These are phyloP conservation scores for Apostichopus japonicus DNA, from an alignment of 35 echinoderm and acorn worm genomes.

Conservation along the genomic window DNA sequence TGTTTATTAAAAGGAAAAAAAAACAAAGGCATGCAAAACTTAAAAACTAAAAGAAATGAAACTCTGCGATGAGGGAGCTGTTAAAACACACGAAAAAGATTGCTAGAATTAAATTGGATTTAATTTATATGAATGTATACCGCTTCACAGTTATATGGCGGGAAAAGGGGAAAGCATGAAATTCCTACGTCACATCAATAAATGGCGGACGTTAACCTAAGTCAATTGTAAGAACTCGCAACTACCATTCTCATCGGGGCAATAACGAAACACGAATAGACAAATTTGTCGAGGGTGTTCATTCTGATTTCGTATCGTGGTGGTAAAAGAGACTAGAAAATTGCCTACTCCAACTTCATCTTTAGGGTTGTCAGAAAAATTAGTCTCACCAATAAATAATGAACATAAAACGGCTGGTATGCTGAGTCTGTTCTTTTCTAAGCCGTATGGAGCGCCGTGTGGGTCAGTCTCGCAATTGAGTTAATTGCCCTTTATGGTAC, in stretches of 20 bases:
- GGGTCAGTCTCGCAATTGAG: slow-evolving; percentile 44
- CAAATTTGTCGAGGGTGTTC: slow-evolving; percentile 51
- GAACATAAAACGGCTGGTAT: slow-evolving; percentile 57
- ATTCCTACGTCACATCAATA: not conserved
- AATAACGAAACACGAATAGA: slow-evolving; percentile 38
- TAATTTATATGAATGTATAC: not conserved
- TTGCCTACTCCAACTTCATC: slow-evolving; percentile 39
- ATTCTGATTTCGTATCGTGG: slow-evolving; percentile 5
- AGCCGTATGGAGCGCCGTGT: slow-evolving; percentile 16
- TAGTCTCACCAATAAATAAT: slow-evolving; percentile 49
- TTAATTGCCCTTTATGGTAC: slow-evolving; percentile 59
- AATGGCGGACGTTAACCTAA: not conserved
- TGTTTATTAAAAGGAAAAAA: not conserved
- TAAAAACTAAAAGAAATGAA: not conserved
- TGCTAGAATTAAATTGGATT: not conserved
- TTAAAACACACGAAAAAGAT: not conserved
- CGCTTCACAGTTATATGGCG: not conserved
- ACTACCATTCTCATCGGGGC: slow-evolving; percentile 20
- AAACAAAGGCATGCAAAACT: not conserved
- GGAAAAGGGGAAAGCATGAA: not conserved
- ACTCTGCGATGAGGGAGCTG: slow-evolving; percentile 14
- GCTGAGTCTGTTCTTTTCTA: slow-evolving; percentile 45
- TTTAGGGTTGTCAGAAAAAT: slow-evolving; percentile 53
- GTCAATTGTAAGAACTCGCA: not conserved
- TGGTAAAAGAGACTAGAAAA: slow-evolving; percentile 19